A percentile compares a stretch with the other conserved stretches of the same genome.
Conservation (phyloP, 2,888 invertebrate species). For the Exocentrus adspersus region DNA sequence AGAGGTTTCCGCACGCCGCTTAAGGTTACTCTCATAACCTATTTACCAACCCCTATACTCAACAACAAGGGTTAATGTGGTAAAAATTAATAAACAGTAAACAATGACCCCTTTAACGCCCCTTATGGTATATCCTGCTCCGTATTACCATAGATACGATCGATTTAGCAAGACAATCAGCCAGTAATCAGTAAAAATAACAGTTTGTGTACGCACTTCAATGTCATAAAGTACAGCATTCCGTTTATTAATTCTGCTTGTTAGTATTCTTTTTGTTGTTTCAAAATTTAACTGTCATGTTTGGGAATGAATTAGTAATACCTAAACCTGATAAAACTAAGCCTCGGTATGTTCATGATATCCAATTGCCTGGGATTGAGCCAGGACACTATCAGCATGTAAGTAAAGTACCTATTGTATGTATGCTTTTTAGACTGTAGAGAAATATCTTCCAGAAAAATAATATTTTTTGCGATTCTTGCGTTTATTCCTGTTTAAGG, state of each 20-base stretch:
- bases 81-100: not conserved
- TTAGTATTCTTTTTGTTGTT: not conserved
- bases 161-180: slow-evolving; percentile 17
- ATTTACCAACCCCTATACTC: no score
- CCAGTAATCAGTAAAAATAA: no score
- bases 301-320: slow-evolving; percentile 28
- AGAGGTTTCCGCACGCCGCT: no score
- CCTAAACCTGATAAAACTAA: slow-evolving; percentile 29
- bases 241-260: slow-evolving; percentile 12
- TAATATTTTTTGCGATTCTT: no score
- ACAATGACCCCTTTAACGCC: not conserved
- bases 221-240: not conserved
- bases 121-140: not conserved
- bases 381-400: slow-evolving; percentile 40
- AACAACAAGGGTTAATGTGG: slow-evolving; percentile 1
- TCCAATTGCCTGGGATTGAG: slow-evolving; percentile 31
- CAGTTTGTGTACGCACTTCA: not conserved
- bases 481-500: slow-evolving; percentile 39
- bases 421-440: no score
- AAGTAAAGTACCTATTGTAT: no score
- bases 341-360: slow-evolving; percentile 32
- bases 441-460: no score
- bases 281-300: slow-evolving; percentile 28
- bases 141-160: slow-evolving; percentile 16
- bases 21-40: no score